Conservation (phyloP, 1,140 invertebrate species). For the Euglossa dilemma region DNA sequence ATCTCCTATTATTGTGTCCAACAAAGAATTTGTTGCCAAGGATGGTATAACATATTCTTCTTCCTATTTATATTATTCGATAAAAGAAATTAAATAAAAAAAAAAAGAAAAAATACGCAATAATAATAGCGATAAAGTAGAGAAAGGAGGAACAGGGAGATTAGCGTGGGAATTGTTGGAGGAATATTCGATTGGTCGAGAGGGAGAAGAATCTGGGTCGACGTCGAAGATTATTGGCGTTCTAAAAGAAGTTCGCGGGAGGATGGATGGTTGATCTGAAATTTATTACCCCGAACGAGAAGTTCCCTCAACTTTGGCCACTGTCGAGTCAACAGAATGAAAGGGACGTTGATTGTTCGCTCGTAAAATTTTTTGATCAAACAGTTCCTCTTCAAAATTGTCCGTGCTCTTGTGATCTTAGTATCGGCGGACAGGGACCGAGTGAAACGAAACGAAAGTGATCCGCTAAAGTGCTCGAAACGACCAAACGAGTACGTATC, state of each 20-base stretch:
- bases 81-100: too few species aligned
- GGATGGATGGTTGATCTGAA: constrained; percentile 41
- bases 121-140: background rate
- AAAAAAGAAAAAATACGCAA: too few species aligned
- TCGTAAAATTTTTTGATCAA: constrained; percentile 12
- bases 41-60: too few species aligned
- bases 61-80: too few species aligned
- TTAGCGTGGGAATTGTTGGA: background rate
- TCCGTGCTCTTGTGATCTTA: background rate
- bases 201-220: constrained; percentile 26
- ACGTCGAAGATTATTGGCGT: constrained; percentile 51
- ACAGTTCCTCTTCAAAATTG: background rate
- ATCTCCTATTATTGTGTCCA: too few species aligned
- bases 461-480: background rate
- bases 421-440: background rate
- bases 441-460: background rate
- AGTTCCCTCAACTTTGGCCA: background rate
- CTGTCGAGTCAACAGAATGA: background rate
- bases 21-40: too few species aligned
- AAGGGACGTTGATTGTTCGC: constrained; percentile 1
- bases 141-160: background rate
- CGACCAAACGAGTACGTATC: background rate
- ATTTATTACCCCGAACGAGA: constrained; percentile 45
- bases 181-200: constrained; percentile 2
- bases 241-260: constrained; percentile 22